phyloP scores from a whole-genome alignment of 2,888 invertebrate species.

The Trichopria drosophilae region DNA sequence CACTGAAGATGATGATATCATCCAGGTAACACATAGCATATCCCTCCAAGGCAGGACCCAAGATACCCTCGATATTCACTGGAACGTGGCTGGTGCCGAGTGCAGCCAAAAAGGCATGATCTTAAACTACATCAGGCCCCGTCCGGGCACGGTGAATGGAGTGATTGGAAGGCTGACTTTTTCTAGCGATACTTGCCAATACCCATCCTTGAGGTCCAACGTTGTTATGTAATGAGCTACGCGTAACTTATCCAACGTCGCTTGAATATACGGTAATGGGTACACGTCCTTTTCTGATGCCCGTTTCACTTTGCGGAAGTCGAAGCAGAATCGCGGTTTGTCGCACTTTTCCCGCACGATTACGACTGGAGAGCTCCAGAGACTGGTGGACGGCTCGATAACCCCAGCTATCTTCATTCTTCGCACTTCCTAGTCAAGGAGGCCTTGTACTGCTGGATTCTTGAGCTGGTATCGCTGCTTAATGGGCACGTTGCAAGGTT shows the following conservation, averaged over 20 bases:
- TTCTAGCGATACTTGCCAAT: too few species aligned
- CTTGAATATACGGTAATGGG: not conserved
- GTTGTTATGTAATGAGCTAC: not conserved
- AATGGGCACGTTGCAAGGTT: too few species aligned
- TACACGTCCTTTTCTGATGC: slow-evolving; percentile 4
- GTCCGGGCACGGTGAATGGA: too few species aligned
- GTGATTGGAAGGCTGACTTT: too few species aligned
- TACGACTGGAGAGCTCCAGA: slow-evolving; percentile 9
- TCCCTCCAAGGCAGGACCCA: too few species aligned
- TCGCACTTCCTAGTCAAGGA: slow-evolving; percentile 12
- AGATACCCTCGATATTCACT: too few species aligned
- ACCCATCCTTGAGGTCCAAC: too few species aligned
- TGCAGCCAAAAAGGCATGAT: too few species aligned
- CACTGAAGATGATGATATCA: too few species aligned
- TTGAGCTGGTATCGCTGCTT: slow-evolving; percentile 36
- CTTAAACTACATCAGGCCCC: too few species aligned
- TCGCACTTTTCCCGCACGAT: slow-evolving; percentile 8
- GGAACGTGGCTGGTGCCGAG: too few species aligned
- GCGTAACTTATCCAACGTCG: not conserved
- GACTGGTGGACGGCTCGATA: slow-evolving; percentile 14
- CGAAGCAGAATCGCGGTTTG: not conserved
- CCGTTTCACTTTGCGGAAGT: not conserved
- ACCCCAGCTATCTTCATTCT: not conserved
- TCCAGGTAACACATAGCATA: too few species aligned
- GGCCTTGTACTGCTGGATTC: slow-evolving; percentile 33